phyloP scores from a whole-genome alignment of 1,140 invertebrate species.

The Neodiprion lecontei region DNA sequence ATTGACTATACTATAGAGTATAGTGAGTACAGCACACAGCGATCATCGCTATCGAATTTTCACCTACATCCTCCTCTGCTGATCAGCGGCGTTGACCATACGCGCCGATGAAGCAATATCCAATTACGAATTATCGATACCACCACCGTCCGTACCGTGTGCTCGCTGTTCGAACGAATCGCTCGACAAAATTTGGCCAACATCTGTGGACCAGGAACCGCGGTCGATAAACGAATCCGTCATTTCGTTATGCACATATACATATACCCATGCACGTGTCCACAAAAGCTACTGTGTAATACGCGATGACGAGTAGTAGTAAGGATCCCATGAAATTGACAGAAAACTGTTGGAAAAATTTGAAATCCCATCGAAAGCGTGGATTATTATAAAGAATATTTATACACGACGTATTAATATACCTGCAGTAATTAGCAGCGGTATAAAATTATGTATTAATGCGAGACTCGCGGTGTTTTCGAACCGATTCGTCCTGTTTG shows the following conservation, averaged over 20 bases:
- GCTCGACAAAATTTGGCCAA: too few relatives aligned
- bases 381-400: background rate
- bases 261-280: too few relatives aligned
- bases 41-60: background rate
- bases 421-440: background rate
- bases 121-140: constrained; percentile 7
- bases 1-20: too few relatives aligned
- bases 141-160: background rate
- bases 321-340: background rate
- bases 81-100: background rate
- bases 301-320: background rate
- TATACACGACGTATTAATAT: background rate
- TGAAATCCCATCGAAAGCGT: background rate
- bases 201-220: background rate
- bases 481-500: too few relatives aligned
- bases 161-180: background rate
- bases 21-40: too few relatives aligned
- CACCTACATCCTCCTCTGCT: background rate
- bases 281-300: background rate
- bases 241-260: too few relatives aligned
- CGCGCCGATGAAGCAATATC: constrained; percentile 2
- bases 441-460: background rate
- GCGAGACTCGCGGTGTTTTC: too few relatives aligned
- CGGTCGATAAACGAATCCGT: background rate
- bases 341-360: background rate